Conservation (phyloP, 2,113 vertebrate species). For the Paradisaea rubra region DNA sequence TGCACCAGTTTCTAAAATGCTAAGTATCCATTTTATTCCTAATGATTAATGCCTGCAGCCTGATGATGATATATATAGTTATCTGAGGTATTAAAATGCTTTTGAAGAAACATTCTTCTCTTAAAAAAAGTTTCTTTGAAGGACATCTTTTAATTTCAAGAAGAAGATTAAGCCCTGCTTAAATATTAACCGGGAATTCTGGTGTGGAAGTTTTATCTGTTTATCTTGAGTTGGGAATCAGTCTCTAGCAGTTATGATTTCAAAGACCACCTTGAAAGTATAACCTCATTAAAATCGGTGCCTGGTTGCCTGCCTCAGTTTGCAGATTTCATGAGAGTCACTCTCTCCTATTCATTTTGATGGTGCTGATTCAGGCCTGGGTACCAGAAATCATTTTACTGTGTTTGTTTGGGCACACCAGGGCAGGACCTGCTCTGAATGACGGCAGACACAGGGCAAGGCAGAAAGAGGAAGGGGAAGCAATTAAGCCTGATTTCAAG, state of each 20-base stretch:
- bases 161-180: not conserved
- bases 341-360: not conserved
- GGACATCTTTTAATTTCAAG: not conserved
- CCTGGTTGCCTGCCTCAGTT: not conserved
- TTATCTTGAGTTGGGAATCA: not conserved
- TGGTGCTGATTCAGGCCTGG: not conserved
- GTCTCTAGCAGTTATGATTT: not conserved
- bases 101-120: not conserved
- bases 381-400: not conserved
- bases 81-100: not conserved
- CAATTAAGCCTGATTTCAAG: not conserved
- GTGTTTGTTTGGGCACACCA: not conserved
- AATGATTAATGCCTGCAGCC: not conserved
- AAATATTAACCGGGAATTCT: not conserved
- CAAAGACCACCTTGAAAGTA: conserved; percentile 1
- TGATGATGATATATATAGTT: not conserved
- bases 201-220: not conserved
- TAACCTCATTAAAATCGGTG: not conserved
- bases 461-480: not conserved
- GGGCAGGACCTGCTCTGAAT: not conserved
- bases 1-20: not conserved
- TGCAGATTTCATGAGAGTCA: not conserved
- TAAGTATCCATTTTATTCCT: not conserved
- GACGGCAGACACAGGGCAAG: not conserved
- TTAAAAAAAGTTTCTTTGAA: not conserved